These are phyloP conservation scores for Alsophila aescularia DNA, from an alignment of 2,888 invertebrate genomes.

Conservation along the genomic window DNA sequence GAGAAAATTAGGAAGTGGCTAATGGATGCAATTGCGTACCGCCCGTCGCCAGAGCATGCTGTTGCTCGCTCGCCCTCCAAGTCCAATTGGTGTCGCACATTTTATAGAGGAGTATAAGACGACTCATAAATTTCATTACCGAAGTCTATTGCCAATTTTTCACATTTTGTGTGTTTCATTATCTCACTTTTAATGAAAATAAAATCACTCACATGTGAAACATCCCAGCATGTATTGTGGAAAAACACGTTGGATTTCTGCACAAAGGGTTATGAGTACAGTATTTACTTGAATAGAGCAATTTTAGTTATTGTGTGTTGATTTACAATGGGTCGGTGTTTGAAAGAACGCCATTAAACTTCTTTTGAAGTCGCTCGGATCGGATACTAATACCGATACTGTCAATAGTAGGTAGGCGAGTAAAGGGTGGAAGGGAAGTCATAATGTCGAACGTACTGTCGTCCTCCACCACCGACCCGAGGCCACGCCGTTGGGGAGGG, in stretches of 20 bases:
- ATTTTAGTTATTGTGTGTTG: conserved; percentile 59
- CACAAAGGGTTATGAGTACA: conserved; percentile 42
- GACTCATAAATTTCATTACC: conserved; percentile 14
- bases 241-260: conserved; percentile 24
- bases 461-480: conserved; percentile 13
- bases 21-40: conserved; percentile 74
- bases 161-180: conserved; percentile 19
- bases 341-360: conserved; percentile 47
- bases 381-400: conserved; percentile 39
- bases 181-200: conserved; percentile 27
- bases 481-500: conserved; percentile 19
- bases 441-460: conserved; percentile 28
- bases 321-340: conserved; percentile 54
- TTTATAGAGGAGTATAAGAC: conserved; percentile 20
- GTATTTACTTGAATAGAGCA: conserved; percentile 56
- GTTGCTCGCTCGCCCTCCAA: conserved; percentile 17
- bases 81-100: conserved; percentile 17
- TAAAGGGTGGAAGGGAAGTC: conserved; percentile 39
- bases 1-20: conserved; percentile 80
- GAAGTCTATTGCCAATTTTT: conserved; percentile 15
- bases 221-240: conserved; percentile 12
- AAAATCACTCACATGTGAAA: conserved; percentile 19
- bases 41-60: conserved; percentile 22
- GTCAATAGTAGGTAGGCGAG: conserved; percentile 40
- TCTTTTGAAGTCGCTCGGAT: conserved; percentile 41